Evolutionary conservation across 2,113 vertebrate genomes (phyloP), one percentile per base, ranked within the genome.

Genomic region (Falcunculus frontatus): DNA sequence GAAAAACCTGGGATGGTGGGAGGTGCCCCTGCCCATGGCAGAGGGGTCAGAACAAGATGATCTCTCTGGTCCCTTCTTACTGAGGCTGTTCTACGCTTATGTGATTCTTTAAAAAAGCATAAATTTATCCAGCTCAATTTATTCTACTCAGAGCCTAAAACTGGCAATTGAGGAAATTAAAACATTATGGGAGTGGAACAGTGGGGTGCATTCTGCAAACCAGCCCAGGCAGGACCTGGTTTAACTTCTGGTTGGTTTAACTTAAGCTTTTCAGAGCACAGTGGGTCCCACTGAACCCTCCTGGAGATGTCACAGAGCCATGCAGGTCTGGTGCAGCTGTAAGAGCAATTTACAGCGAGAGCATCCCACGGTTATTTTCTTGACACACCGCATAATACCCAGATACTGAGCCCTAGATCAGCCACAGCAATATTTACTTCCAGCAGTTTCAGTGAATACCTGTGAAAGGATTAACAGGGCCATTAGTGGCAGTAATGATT

Each of bases 381-480:
- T 90, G 79, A 77, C 82, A 84, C 30, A 5, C 29, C 57, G 64
- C 50, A 25, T 56, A 79, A 88, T n/a, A 37, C 41, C 2, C 9
- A 73, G 82, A 89, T 35, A 13, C 65, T 15, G 47, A 96, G 74
- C 57, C 69, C 76, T 4, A 57, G 65, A 32, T 32, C 76, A 72
- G 73, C 78, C 39, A 73, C 16, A 56, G 85, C 67, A 91, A 37
- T 67, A 91, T 93, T 93, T 85, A 52, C 85, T 78, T 69, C 64
- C 70, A 91, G 78, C 23, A 35, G 1, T 37, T 97, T 26, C 73
- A 44, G 67, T 55, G 94, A 96, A 89, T 93, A 93, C 64, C 93
- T 96, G 85, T 25, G 90, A 90, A 63, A 88, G 92, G 94, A 96
- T 96, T 96, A 96, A 42, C 41, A 4, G 78, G 94, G 59, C 69